Conservation (phyloP, 1,140 invertebrate species). For the Brachionus rotundiformis region DNA sequence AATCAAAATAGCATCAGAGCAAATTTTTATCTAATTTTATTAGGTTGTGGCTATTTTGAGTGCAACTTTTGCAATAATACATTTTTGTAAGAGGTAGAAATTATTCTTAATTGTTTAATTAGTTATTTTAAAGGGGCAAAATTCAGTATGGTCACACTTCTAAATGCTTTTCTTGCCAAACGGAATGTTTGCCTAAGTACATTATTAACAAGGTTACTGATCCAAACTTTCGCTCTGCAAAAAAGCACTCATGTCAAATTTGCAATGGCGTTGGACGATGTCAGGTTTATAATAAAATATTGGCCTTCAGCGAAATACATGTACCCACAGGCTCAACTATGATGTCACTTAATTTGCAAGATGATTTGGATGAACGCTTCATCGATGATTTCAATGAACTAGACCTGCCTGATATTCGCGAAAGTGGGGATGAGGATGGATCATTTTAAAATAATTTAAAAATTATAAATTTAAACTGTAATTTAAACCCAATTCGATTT, state of each 20-base stretch:
- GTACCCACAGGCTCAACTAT: constrained; percentile 9
- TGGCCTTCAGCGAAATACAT: constrained; percentile 32
- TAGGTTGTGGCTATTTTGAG: constrained; percentile 35
- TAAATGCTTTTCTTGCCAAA: constrained; percentile 10
- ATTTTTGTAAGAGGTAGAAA: background rate
- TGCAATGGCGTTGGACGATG: background rate
- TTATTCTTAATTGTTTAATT: background rate
- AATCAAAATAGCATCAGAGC: too few relatives aligned
- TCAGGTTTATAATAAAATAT: background rate
- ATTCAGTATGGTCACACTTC: background rate
- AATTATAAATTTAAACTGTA: background rate
- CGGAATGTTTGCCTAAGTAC: background rate
- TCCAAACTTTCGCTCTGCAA: background rate
- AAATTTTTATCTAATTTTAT: too few relatives aligned
- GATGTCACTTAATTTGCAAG: background rate
- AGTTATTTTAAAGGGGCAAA: background rate
- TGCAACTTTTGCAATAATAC: background rate
- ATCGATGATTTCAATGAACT: constrained; percentile 25
- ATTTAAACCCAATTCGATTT: background rate
- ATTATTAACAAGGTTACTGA: constrained; percentile 20
- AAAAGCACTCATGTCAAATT: constrained; percentile 11
- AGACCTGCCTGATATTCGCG: background rate
- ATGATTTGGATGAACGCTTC: constrained; percentile 13
- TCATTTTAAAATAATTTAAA: background rate
- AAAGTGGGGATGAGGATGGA: constrained; percentile 24